Percentiles rank a stretch among this genome's conserved stretches.
These are phyloP conservation scores for Drosophila azteca DNA, from an alignment of 1,140 invertebrate genomes.

Conservation along the genomic window DNA sequence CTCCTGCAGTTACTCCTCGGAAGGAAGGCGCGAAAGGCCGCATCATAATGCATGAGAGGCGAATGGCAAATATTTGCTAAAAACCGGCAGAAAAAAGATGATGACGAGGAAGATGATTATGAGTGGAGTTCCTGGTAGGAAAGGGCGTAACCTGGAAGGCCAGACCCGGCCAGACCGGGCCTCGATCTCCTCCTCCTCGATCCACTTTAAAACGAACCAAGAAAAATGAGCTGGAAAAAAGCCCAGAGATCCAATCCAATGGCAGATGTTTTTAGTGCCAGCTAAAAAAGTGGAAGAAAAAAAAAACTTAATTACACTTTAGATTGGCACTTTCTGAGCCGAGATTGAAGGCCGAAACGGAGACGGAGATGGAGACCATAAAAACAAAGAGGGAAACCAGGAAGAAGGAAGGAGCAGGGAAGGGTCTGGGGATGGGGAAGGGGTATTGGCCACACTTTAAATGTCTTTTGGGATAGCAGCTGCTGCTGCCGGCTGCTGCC, in stretches of 20 bases:
- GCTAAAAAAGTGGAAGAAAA: background rate
- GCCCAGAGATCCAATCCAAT: slow-evolving; percentile 15
- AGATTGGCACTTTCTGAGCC: slow-evolving; percentile 59
- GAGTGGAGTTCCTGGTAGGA: slow-evolving; percentile 37
- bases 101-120: slow-evolving; percentile 29
- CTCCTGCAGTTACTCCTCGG: too few species aligned
- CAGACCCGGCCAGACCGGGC: background rate
- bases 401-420: slow-evolving; percentile 8
- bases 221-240: slow-evolving; percentile 2
- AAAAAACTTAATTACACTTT: slow-evolving; percentile 75
- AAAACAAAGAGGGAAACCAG: background rate
- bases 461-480: slow-evolving; percentile 54
- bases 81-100: slow-evolving; percentile 11
- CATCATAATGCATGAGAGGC: slow-evolving; percentile 34
- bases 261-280: slow-evolving; percentile 68
- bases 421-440: background rate
- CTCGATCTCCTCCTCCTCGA: background rate
- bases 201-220: slow-evolving; percentile 50
- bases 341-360: slow-evolving; percentile 74
- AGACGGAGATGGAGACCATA: slow-evolving; percentile 1
- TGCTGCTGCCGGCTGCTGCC: slow-evolving; percentile 20
- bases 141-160: slow-evolving; percentile 44
- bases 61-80: slow-evolving; percentile 47
- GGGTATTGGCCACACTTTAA: slow-evolving; percentile 43
- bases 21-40: slow-evolving; percentile 9